Evolutionary conservation across 1,140 invertebrate genomes (phyloP).

Genomic region (Eriosoma lanigerum): DNA sequence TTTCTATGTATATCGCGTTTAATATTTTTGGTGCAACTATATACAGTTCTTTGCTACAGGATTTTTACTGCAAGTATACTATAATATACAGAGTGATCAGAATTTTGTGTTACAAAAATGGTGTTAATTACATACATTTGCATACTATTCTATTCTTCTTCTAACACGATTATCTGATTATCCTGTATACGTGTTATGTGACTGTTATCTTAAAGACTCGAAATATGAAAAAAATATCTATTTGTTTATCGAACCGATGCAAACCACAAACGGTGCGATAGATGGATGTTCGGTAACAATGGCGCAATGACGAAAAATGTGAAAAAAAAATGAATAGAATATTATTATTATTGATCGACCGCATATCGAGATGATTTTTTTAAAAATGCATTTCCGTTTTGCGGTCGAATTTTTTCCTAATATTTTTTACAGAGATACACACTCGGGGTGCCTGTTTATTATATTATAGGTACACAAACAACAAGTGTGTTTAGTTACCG

Average conservation of each 20-base stretch:
- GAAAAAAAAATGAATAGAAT: background rate
- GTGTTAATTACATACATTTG: too few species aligned
- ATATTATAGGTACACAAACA: background rate
- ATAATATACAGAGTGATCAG: too few species aligned
- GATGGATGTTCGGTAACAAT: background rate
- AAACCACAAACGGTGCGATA: background rate
- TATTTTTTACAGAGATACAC: background rate
- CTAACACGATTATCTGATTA: too few species aligned
- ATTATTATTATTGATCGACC: slow-evolving; percentile 4
- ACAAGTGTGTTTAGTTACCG: background rate
- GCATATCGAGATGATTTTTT: background rate
- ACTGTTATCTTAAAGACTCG: too few species aligned
- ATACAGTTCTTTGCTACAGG: too few species aligned
- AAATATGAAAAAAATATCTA: background rate
- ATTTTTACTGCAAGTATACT: too few species aligned
- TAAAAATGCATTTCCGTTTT: slow-evolving; percentile 33
- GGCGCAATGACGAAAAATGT: background rate
- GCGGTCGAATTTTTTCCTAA: background rate
- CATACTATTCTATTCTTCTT: too few species aligned
- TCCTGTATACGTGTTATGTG: too few species aligned
- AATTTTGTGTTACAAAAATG: too few species aligned
- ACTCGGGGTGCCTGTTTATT: background rate
- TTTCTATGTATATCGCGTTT: too few species aligned
- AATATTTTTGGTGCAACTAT: too few species aligned
- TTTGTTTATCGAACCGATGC: slow-evolving; percentile 25